Conservation (phyloP, 2,888 invertebrate species). For the Therioaphis trifolii region DNA sequence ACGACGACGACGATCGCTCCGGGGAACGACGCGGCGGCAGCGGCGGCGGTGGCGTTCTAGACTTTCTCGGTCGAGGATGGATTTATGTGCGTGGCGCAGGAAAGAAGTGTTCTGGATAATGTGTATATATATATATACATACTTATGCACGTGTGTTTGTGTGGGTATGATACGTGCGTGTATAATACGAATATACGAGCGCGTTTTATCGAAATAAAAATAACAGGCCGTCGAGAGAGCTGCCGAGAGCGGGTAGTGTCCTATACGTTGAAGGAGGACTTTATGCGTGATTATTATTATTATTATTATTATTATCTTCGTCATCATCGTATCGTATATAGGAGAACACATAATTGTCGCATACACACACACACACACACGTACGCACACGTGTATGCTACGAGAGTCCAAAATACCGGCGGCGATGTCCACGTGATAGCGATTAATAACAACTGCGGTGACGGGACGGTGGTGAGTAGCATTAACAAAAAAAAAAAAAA, state of each 20-base stretch:
- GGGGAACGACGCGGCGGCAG: not conserved
- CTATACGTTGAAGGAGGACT: not conserved
- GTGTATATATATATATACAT: not conserved
- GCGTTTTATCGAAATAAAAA: conserved; percentile 36
- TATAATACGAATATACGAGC: not conserved
- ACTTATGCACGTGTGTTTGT: too few species aligned
- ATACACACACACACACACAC: not conserved
- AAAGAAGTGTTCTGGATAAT: conserved; percentile 24
- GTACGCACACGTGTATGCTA: too few species aligned
- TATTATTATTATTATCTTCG: not conserved
- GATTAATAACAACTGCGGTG: conserved; percentile 19
- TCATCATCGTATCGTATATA: too few species aligned
- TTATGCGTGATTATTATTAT: not conserved
- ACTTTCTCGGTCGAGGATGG: not conserved
- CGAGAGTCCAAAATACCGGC: not conserved
- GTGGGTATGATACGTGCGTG: not conserved
- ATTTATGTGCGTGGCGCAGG: conserved; percentile 37
- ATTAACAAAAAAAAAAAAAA: not conserved
- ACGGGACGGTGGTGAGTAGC: not conserved
- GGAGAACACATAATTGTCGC: not conserved
- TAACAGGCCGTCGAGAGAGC: not conserved
- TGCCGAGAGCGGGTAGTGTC: not conserved
- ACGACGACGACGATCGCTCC: not conserved
- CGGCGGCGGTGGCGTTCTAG: not conserved
- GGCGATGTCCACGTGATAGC: not conserved